Percentiles rank a stretch among this genome's conserved stretches.
These are phyloP conservation scores for Lerema accius DNA, from an alignment of 1,140 invertebrate genomes.

Conservation along the genomic window DNA sequence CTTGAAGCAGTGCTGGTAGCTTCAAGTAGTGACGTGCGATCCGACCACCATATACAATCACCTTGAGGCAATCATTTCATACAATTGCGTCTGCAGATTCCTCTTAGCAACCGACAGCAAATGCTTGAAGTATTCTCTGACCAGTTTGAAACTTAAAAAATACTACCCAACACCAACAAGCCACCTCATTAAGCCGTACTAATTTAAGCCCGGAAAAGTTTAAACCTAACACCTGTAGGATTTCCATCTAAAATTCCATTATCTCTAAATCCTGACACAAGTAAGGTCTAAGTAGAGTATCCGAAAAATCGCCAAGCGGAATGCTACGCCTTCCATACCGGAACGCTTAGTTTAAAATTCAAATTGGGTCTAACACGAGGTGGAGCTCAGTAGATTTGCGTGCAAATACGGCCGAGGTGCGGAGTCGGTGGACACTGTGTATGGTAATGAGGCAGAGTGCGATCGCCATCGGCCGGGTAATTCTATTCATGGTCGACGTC, in stretches of 20 bases:
- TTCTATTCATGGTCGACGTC: conserved; percentile 9
- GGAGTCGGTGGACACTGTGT: conserved; percentile 29
- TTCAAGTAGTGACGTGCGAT: too few species aligned
- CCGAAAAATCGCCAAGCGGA: conserved; percentile 21
- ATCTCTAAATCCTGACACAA: conserved; percentile 24
- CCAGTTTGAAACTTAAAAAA: too few species aligned
- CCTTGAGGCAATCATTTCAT: too few species aligned
- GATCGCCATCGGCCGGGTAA: conserved; percentile 5
- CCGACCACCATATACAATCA: too few species aligned
- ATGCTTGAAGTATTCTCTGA: too few species aligned
- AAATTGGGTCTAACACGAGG: conserved; percentile 44
- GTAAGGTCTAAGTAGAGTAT: background rate
- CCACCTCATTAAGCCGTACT: too few species aligned
- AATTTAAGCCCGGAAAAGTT: background rate
- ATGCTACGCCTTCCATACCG: conserved; percentile 38
- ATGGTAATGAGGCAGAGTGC: conserved; percentile 28
- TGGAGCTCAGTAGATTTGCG: conserved; percentile 11
- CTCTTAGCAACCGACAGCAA: too few species aligned
- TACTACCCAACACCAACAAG: too few species aligned
- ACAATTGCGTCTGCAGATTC: too few species aligned
- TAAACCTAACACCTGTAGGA: conserved; percentile 3
- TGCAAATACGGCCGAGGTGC: conserved; percentile 40
- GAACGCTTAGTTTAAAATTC: conserved; percentile 49
- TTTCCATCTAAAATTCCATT: conserved; percentile 35
- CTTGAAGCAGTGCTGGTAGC: too few species aligned